Conservation (phyloP, 2,888 invertebrate species). For the Tetropium fuscum region DNA sequence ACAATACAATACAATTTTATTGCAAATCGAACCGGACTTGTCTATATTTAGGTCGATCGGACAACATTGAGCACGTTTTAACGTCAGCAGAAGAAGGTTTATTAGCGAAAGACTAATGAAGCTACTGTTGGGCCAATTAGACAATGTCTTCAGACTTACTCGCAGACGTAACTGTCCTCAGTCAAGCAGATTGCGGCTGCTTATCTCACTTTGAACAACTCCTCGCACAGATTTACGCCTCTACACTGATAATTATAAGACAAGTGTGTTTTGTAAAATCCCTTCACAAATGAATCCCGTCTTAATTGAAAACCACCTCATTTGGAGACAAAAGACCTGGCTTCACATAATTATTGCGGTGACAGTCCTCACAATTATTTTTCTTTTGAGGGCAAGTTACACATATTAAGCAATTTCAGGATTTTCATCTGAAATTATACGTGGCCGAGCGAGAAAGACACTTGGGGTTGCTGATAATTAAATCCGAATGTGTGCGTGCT, state of each 20-base stretch:
- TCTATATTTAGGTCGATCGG: constrained; percentile 27
- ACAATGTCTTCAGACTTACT: constrained; percentile 39
- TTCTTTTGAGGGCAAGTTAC: background rate
- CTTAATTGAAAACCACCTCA: constrained; percentile 33
- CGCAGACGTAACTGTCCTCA: constrained; percentile 32
- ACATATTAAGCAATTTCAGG: background rate
- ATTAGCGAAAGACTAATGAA: constrained; percentile 41
- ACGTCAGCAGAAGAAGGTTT: constrained; percentile 40
- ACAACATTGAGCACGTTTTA: constrained; percentile 18
- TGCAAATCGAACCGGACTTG: constrained; percentile 17
- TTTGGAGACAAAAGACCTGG: constrained; percentile 22
- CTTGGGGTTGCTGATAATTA: no score
- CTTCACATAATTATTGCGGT: constrained; percentile 7
- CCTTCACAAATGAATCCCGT: constrained; percentile 22
- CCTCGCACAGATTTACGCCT: constrained; percentile 38
- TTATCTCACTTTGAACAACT: constrained; percentile 44
- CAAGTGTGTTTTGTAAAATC: constrained; percentile 34
- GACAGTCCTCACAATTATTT: constrained; percentile 13
- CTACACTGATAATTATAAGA: constrained; percentile 35
- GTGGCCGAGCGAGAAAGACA: no score
- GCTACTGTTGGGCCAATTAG: constrained; percentile 44
- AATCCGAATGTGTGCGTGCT: no score
- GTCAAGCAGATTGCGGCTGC: constrained; percentile 34
- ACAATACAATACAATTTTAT: constrained; percentile 20
- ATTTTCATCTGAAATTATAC: background rate